Evolutionary conservation across 2,113 vertebrate genomes (phyloP).

Genomic region (Symphodus melops): DNA sequence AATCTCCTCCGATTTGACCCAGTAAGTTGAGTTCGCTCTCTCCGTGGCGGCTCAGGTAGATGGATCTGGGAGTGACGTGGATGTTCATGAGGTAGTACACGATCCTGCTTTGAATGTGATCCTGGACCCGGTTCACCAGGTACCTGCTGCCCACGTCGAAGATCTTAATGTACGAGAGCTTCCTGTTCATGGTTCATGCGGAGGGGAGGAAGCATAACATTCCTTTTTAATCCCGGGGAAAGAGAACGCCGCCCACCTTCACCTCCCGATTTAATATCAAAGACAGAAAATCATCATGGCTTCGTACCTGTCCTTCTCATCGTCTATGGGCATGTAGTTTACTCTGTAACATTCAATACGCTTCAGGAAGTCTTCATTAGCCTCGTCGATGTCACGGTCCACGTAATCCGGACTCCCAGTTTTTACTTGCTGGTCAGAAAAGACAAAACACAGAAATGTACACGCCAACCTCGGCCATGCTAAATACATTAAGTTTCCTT

Average conservation of each 20-base stretch:
- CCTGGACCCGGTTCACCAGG: slow-evolving; percentile 90
- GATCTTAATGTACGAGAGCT: slow-evolving; percentile 93
- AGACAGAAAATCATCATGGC: background rate
- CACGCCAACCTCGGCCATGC: background rate
- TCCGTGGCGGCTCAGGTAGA: slow-evolving; percentile 91
- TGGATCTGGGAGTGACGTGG: slow-evolving; percentile 89
- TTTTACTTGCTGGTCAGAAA: slow-evolving; percentile 88
- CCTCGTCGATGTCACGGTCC: slow-evolving; percentile 86
- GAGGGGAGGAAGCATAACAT: background rate
- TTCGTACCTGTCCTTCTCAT: slow-evolving; percentile 88
- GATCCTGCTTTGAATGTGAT: slow-evolving; percentile 91
- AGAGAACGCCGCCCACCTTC: background rate
- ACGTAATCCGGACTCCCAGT: slow-evolving; percentile 90
- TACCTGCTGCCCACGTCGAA: slow-evolving; percentile 90
- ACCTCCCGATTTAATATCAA: background rate
- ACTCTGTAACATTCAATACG: slow-evolving; percentile 89
- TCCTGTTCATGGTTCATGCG: slow-evolving; percentile 67
- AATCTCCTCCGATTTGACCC: slow-evolving; percentile 88
- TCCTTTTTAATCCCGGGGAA: background rate
- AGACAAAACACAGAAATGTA: background rate
- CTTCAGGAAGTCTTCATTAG: slow-evolving; percentile 87
- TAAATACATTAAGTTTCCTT: background rate
- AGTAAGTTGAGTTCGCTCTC: slow-evolving; percentile 90
- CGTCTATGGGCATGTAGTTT: slow-evolving; percentile 87
- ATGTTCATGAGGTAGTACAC: slow-evolving; percentile 97